Evolutionary conservation across 2,797 vertebrate species (phyloP), one percentile per base, ranked within the genome.

Genomic region (Sebastes oblongus): DNA sequence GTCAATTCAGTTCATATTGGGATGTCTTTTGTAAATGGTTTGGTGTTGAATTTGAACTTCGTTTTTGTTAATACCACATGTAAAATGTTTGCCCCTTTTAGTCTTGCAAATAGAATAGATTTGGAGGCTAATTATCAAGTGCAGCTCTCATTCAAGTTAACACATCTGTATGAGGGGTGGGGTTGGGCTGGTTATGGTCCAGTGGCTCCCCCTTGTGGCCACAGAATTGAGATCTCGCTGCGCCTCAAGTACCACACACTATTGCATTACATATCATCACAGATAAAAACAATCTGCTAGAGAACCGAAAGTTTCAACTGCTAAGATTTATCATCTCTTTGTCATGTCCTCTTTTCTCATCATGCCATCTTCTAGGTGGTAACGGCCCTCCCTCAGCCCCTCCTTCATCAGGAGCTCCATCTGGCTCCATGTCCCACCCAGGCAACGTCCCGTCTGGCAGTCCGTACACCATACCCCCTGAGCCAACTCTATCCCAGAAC

Each of bases 401-500:
- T 88, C 97, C 98, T 73, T 95, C 98, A 66, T 94, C 94, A 54
- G 94, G 94, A 62, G 91, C 93, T 81, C 92, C 93, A 91, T 95
- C 97, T 84, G 97, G 97, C 91, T 94, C 97, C 73, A 98, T 97
- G 93, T 98, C 96, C 81, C 96, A 96, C 83, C 97, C 98, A 24
- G 98, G 98, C 92, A 98, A 96, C 89, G 97, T 98, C 93, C 97
- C 97, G 79, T 97, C 98, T 91, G 97, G 97, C 88, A 97, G 97
- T 91, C 97, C 98, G 14, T 99, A 99, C 85, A 96, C 96, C 88
- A 97, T 99, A 95, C 98, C 98, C 77, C 97, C 98, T 25, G 98
- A 99, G 95, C 98, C 98, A 16, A 99, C 98, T 86, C 95, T 99
- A 58, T 99, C 98, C 84, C 98, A 99, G 94, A 99, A 99, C 87